Conservation (phyloP, 2,888 invertebrate genomes). For the Artemia sp. region DNA sequence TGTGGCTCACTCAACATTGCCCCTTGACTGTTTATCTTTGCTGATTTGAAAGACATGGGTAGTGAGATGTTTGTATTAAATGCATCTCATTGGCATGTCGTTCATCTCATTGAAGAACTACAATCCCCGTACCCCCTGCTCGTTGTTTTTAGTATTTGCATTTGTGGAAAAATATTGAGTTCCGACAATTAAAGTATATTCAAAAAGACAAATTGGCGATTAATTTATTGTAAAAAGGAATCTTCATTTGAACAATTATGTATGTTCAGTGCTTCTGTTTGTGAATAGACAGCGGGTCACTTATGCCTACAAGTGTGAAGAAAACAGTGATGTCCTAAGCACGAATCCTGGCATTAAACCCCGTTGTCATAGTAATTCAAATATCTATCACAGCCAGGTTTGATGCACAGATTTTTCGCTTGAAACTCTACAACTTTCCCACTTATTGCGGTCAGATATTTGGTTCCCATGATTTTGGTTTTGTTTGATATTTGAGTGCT, state of each 20-base stretch:
- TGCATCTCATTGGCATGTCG: constrained; percentile 95
- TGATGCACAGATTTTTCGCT: constrained; percentile 64
- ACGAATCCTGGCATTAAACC: constrained; percentile 14
- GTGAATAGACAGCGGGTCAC: too few relatives aligned
- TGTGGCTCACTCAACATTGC: not conserved
- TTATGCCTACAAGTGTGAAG: too few relatives aligned
- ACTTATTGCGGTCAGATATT: not conserved
- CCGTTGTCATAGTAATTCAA: constrained; percentile 29
- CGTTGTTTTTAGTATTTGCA: not conserved
- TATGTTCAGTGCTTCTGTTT: too few relatives aligned
- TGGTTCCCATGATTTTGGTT: constrained; percentile 13
- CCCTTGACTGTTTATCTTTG: not conserved
- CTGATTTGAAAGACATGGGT: constrained; percentile 87
- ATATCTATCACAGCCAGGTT: constrained; percentile 82
- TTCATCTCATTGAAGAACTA: constrained; percentile 51
- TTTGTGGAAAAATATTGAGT: too few relatives aligned
- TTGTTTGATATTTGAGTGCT: too few relatives aligned
- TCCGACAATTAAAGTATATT: too few relatives aligned
- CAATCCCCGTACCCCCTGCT: constrained; percentile 14
- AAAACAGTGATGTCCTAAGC: too few relatives aligned
- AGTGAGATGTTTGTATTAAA: constrained; percentile 63
- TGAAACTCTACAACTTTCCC: constrained; percentile 16
- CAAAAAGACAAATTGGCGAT: too few relatives aligned
- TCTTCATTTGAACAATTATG: too few relatives aligned
- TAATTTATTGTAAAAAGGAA: too few relatives aligned